Evolutionary conservation across 2,888 invertebrate genomes (phyloP).

Genomic region (Caenorhabditis sp.): DNA sequence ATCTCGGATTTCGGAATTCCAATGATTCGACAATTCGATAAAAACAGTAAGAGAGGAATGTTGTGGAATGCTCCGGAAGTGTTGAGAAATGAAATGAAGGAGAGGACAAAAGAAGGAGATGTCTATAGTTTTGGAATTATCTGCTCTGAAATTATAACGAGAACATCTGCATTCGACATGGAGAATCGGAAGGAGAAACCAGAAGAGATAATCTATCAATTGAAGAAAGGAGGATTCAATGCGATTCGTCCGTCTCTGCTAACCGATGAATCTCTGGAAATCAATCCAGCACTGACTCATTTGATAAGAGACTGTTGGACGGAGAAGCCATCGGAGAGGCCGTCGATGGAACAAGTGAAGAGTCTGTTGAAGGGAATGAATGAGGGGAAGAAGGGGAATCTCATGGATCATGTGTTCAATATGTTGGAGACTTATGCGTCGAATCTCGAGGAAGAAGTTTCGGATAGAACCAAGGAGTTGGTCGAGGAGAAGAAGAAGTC

Average conservation of each 20-base stretch:
- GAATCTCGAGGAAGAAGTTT: constrained; percentile 74
- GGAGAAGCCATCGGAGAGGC: constrained; percentile 74
- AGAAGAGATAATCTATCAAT: constrained; percentile 73
- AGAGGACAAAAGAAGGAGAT: constrained; percentile 62
- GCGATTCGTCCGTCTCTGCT: constrained; percentile 70
- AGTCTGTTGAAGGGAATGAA: constrained; percentile 62
- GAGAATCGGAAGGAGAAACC: constrained; percentile 65
- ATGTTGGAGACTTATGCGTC: constrained; percentile 77
- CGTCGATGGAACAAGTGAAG: constrained; percentile 68
- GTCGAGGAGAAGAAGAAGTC: constrained; percentile 81
- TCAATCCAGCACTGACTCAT: constrained; percentile 70
- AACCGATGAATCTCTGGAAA: constrained; percentile 48
- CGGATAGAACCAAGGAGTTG: constrained; percentile 71
- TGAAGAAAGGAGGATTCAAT: constrained; percentile 73
- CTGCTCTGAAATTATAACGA: constrained; percentile 68
- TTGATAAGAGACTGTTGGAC: constrained; percentile 78
- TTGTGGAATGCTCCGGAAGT: constrained; percentile 77
- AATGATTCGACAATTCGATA: constrained; percentile 22
- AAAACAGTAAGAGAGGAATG: constrained; percentile 62
- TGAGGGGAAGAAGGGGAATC: constrained; percentile 69
- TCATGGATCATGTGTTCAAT: constrained; percentile 80
- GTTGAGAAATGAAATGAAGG: constrained; percentile 59
- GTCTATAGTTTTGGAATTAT: constrained; percentile 76
- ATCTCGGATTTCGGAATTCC: constrained; percentile 61
- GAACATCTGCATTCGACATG: constrained; percentile 57